Evolutionary conservation across 2,113 vertebrate genomes (phyloP), one percentile per base, ranked within the genome.

Genomic region (Dicentrarchus labrax): DNA sequence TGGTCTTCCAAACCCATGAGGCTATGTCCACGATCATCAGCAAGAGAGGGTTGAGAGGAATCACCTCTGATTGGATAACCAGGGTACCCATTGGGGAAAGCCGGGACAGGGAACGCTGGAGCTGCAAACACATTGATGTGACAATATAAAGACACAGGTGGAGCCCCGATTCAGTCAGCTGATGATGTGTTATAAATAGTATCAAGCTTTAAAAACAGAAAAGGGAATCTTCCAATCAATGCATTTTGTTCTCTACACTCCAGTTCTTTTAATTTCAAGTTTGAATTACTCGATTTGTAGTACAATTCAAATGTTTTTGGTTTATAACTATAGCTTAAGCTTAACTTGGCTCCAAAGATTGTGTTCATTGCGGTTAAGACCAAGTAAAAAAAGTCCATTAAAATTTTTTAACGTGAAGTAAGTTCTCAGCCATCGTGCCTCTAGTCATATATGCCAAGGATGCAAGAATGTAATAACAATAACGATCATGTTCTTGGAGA

Each of bases 1-100:
- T 99, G 98, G 89, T 99, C 98, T 30, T 99, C 98, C 0, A 97
- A 93, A 74, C 95, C 96, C 87, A 99, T 96, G 69, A 99, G 96
- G 87, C 96, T 94, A 64, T 97, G 98, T 50, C 96, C 96, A 2
- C 97, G 96, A 77, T 99, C 97, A 19, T 99, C 98, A 15, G 96
- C 94, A 82, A 98, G 93, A 0, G 98, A 97, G 73, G 97, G 96
- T 65, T 99, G 96, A 0, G 96, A 94, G 3, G 95, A 93, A 70
- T 98, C 98, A 53, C 95, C 96, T 68, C 97, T 95, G 80, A 96
- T 91, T 73, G 95, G 95, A 93, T 98, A 99, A 88, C 95, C 97
- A 53, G 95, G 97, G 86, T 98, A 99, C 84, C 98, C 98, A 22
- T 99, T 99, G 82, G 97, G 97, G 92, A 98, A 97, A 68, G 96